A percentile compares a stretch with the other conserved stretches of the same genome.
Conservation (phyloP, 2,888 invertebrate genomes). For the Idaea straminata region DNA sequence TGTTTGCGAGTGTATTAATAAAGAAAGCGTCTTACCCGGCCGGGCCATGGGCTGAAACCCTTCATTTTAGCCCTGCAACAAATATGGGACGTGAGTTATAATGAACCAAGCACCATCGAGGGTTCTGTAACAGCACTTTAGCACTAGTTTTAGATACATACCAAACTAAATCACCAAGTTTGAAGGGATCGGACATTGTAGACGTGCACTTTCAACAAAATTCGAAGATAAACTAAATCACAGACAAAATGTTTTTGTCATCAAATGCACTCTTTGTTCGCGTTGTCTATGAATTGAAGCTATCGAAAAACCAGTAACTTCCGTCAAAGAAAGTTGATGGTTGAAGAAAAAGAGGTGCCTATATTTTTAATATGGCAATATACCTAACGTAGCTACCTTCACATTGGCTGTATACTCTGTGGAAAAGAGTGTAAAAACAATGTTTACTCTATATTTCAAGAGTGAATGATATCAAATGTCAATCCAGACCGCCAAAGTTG, state of each 20-base stretch:
- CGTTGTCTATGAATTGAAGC: conserved; percentile 43
- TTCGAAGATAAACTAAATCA: conserved; percentile 71
- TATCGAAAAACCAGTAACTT: conserved; percentile 13
- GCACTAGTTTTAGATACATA: conserved; percentile 53
- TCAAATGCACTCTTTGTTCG: conserved; percentile 33
- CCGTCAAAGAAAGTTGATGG: conserved; percentile 38
- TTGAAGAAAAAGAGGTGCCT: neutral
- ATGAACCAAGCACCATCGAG: neutral
- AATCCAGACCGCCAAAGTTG: neutral
- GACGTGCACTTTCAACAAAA: conserved; percentile 47
- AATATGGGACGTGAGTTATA: conserved; percentile 37
- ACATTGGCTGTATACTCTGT: neutral
- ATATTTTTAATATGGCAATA: conserved; percentile 13
- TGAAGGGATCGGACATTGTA: conserved; percentile 67
- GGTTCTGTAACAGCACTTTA: conserved; percentile 41
- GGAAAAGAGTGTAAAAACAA: neutral
- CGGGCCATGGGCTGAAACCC: conserved; percentile 98
- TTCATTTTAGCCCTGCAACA: conserved; percentile 97
- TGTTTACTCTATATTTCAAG: neutral
- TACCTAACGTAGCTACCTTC: neutral
- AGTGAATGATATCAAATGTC: conserved; percentile 1
- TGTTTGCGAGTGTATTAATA: conserved; percentile 31
- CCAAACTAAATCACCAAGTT: conserved; percentile 80
- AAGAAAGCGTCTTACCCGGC: conserved; percentile 89
- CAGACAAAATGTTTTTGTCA: conserved; percentile 46